phyloP scores from a whole-genome alignment of 1,140 invertebrate species.

The Adoxophyes honmai region DNA sequence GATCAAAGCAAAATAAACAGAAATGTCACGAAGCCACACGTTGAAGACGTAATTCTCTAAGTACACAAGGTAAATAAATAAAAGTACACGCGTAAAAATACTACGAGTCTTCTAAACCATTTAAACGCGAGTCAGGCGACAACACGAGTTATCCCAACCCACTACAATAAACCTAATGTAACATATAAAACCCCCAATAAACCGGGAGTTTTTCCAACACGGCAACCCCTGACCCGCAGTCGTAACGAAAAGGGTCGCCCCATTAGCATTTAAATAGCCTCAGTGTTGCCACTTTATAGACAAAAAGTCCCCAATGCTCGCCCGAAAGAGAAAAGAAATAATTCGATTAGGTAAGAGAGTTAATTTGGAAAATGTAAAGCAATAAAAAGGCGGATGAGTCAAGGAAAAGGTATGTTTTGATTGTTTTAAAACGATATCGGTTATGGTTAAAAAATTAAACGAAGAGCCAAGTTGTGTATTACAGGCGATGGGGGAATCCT shows the following conservation, averaged over 20 bases:
- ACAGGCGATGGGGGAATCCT: not conserved
- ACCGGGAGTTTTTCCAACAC: not conserved
- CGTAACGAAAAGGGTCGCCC: constrained; percentile 5
- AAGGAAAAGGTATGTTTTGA: not conserved
- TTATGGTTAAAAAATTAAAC: not conserved
- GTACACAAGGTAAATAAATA: too few species aligned
- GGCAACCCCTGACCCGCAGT: constrained; percentile 1
- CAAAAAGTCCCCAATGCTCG: constrained; percentile 2
- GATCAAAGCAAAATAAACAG: too few species aligned
- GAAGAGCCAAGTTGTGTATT: not conserved
- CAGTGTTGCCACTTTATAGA: constrained; percentile 5
- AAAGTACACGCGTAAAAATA: not conserved
- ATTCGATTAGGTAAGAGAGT: not conserved
- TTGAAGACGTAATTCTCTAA: too few species aligned
- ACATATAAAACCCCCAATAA: constrained; percentile 7
- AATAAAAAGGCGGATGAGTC: constrained; percentile 2
- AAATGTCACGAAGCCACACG: too few species aligned
- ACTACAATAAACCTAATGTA: constrained; percentile 3
- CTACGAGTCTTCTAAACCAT: not conserved
- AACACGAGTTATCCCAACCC: not conserved
- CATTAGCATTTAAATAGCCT: constrained; percentile 5
- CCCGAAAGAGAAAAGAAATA: not conserved
- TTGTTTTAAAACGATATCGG: not conserved
- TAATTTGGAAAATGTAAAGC: constrained; percentile 3
- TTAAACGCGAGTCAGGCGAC: not conserved